These are phyloP conservation scores for Antheraea mylitta DNA, from an alignment of 1,140 invertebrate genomes.

Conservation along the genomic window DNA sequence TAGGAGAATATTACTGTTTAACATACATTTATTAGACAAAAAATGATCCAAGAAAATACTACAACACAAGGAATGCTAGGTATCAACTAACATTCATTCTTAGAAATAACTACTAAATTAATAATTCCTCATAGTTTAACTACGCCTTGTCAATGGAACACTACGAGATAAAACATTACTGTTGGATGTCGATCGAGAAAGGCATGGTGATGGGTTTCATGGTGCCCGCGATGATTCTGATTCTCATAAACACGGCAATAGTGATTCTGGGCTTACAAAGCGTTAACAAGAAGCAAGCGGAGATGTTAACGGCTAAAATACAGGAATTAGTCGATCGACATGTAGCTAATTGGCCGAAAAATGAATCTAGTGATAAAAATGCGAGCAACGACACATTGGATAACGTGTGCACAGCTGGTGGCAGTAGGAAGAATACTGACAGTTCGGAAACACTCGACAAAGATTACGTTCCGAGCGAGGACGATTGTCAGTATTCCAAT, in stretches of 20 bases:
- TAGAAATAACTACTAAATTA: background rate
- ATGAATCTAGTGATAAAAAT: conserved; percentile 44
- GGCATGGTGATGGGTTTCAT: conserved; percentile 87
- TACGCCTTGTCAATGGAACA: conserved; percentile 82
- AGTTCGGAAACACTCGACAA: conserved; percentile 67
- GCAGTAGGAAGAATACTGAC: conserved; percentile 65
- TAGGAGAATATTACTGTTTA: no score
- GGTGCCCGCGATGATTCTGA: conserved; percentile 83
- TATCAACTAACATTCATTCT: no score
- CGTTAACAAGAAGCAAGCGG: conserved; percentile 63
- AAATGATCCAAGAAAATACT: no score
- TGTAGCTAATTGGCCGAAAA: conserved; percentile 59
- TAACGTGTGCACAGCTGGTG: conserved; percentile 52
- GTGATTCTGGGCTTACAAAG: conserved; percentile 68
- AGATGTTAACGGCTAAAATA: conserved; percentile 61
- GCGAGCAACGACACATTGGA: conserved; percentile 59
- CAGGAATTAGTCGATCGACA: conserved; percentile 66
- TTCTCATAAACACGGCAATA: conserved; percentile 80
- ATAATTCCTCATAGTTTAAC: conserved; percentile 75
- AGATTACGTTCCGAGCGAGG: conserved; percentile 56
- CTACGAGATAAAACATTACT: conserved; percentile 85
- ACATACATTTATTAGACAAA: no score
- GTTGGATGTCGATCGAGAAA: conserved; percentile 86
- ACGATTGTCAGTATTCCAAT: conserved; percentile 50
- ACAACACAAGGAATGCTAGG: no score